A percentile compares a stretch with the other conserved stretches of the same genome.
These are phyloP conservation scores for Unio delphinus DNA, from an alignment of 2,888 invertebrate species.

Conservation along the genomic window DNA sequence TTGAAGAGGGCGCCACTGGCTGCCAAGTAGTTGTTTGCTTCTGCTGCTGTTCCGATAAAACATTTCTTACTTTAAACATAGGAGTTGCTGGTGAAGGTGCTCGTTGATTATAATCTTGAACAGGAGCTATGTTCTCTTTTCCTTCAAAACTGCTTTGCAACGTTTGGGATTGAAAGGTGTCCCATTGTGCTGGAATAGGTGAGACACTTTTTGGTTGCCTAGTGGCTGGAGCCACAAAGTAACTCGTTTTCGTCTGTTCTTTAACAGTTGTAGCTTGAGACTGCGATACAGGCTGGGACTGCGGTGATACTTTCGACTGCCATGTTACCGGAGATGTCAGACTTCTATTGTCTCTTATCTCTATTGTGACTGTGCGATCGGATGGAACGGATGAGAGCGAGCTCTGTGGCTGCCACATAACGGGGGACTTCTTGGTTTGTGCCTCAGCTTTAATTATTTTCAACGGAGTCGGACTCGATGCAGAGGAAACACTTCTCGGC, in stretches of 20 bases:
- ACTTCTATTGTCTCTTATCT: neutral
- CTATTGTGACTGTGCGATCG: neutral
- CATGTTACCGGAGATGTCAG: slow-evolving; percentile 1
- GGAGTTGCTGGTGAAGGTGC: neutral
- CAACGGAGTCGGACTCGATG: neutral
- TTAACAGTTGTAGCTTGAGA: neutral
- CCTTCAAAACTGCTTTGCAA: neutral
- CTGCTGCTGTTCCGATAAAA: neutral
- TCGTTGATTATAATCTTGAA: neutral
- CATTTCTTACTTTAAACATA: neutral
- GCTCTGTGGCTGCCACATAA: slow-evolving; percentile 15
- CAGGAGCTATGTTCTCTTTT: slow-evolving; percentile 1
- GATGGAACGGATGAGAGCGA: slow-evolving; percentile 11
- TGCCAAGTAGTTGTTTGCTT: neutral
- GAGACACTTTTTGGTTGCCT: too few relatives aligned
- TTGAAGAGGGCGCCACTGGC: neutral
- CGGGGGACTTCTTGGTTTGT: too few relatives aligned
- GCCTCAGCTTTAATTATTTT: too few relatives aligned
- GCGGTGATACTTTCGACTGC: slow-evolving; percentile 10
- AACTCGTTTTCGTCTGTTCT: neutral
- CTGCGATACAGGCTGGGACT: neutral
- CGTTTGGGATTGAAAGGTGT: too few relatives aligned
- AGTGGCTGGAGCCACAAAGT: neutral
- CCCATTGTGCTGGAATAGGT: too few relatives aligned
- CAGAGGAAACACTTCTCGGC: neutral